A percentile compares a stretch with the other conserved stretches of the same genome.
Evolutionary conservation across 2,113 vertebrate species (phyloP).

Genomic region (Crypturellus undulatus): DNA sequence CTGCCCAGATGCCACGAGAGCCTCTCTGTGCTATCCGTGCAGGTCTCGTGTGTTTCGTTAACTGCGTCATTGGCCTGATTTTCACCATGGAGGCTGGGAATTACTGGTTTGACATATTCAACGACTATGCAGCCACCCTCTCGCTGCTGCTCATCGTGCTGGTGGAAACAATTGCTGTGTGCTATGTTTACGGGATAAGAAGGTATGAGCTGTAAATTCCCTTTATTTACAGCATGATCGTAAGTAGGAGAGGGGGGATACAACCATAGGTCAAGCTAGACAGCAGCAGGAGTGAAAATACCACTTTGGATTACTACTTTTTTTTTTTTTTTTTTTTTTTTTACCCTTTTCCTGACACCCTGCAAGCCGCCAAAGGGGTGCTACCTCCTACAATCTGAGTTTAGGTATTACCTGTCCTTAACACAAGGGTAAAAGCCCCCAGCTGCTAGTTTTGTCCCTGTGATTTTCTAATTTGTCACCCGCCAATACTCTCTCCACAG

Average conservation of each 20-base stretch:
- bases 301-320: not conserved
- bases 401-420: not conserved
- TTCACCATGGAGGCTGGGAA: conserved; percentile 91
- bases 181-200: conserved; percentile 89
- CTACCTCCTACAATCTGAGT: not conserved
- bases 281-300: not conserved
- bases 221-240: not conserved
- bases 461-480: not conserved
- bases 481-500: not conserved
- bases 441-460: not conserved
- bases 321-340: not conserved
- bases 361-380: not conserved
- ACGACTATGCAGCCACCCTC: conserved; percentile 89
- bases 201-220: conserved; percentile 75
- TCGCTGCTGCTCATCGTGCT: conserved; percentile 91
- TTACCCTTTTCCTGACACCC: not conserved
- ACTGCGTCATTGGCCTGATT: conserved; percentile 83
- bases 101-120: conserved; percentile 97
- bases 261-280: accelerated
- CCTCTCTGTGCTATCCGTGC: not conserved
- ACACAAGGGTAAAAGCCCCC: not conserved
- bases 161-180: conserved; percentile 85
- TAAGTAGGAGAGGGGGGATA: not conserved
- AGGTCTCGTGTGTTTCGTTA: conserved; percentile 88
- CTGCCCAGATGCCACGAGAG: not conserved